Conservation (phyloP, 2,113 vertebrate genomes). For the Pygoscelis antarcticus region DNA sequence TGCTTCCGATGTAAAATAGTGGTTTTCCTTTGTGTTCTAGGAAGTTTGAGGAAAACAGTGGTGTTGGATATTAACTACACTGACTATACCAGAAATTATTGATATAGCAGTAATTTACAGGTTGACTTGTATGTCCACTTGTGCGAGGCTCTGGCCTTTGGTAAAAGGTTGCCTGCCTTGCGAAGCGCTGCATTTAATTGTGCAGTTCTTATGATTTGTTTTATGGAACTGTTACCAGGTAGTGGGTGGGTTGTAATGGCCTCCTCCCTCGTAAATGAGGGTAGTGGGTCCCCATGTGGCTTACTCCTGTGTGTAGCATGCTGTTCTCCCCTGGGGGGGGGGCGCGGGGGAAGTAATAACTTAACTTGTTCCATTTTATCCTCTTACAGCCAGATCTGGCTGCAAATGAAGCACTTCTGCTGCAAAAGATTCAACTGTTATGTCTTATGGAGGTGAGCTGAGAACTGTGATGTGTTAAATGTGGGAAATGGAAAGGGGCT, state of each 20-base stretch:
- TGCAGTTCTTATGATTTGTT: too few species aligned
- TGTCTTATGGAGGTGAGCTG: conserved; percentile 97
- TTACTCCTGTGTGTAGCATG: neutral
- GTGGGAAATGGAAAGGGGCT: neutral
- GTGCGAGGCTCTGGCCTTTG: neutral
- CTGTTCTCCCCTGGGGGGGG: neutral
- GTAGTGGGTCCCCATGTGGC: neutral
- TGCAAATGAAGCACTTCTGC: conserved; percentile 88
- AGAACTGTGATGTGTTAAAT: fast-evolving
- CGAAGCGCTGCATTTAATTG: neutral
- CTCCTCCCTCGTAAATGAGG: neutral
- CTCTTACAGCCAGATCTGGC: conserved; percentile 89
- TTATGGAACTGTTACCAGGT: neutral
- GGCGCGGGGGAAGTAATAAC: too few species aligned
- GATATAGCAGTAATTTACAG: neutral
- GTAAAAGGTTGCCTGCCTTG: neutral
- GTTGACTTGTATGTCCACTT: fast-evolving
- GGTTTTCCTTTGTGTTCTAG: neutral
- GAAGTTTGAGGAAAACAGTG: neutral
- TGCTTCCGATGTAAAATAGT: neutral
- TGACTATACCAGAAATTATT: neutral
- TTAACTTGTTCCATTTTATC: neutral
- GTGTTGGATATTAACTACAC: neutral
- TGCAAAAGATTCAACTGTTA: conserved; percentile 95
- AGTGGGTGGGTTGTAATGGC: neutral